Percentiles rank a stretch among this genome's conserved stretches.
Conservation (phyloP, 1,140 invertebrate species). For the Brachystomella parvula region DNA sequence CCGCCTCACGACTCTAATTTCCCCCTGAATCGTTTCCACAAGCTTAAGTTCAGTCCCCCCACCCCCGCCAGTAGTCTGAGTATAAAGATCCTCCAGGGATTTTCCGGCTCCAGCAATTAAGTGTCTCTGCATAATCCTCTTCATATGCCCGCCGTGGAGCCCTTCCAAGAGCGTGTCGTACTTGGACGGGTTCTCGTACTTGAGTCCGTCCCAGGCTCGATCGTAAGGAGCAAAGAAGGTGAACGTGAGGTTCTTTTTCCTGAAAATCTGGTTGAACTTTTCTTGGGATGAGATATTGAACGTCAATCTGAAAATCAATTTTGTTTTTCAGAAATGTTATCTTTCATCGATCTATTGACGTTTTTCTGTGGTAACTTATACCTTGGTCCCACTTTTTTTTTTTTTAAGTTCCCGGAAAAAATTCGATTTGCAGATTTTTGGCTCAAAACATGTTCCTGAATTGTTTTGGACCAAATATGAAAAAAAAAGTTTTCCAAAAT, state of each 20-base stretch:
- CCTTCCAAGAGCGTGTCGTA: conserved; percentile 75
- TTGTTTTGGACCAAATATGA: no score
- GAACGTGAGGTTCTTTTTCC: conserved; percentile 65
- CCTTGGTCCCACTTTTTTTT: no score
- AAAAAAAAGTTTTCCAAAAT: no score
- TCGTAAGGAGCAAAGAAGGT: conserved; percentile 87
- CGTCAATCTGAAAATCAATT: conserved; percentile 64
- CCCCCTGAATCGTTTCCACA: not conserved
- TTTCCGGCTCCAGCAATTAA: conserved; percentile 55
- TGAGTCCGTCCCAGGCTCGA: conserved; percentile 69
- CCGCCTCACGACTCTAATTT: not conserved
- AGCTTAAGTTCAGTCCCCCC: not conserved
- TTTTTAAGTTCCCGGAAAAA: no score
- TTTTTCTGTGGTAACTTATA: no score
- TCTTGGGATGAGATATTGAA: conserved; percentile 61
- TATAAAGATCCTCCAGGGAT: conserved; percentile 67
- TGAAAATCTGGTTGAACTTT: conserved; percentile 67
- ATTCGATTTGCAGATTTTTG: no score
- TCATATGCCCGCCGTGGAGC: conserved; percentile 60
- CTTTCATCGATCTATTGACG: no score
- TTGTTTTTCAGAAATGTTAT: no score
- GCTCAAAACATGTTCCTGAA: no score
- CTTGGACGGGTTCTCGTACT: conserved; percentile 60
- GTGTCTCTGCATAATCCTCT: conserved; percentile 41
- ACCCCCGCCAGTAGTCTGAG: no score